Evolutionary conservation across 2,888 invertebrate species (phyloP), one percentile per base, ranked within the genome.

Genomic region (Trissoscelio sp.): DNA sequence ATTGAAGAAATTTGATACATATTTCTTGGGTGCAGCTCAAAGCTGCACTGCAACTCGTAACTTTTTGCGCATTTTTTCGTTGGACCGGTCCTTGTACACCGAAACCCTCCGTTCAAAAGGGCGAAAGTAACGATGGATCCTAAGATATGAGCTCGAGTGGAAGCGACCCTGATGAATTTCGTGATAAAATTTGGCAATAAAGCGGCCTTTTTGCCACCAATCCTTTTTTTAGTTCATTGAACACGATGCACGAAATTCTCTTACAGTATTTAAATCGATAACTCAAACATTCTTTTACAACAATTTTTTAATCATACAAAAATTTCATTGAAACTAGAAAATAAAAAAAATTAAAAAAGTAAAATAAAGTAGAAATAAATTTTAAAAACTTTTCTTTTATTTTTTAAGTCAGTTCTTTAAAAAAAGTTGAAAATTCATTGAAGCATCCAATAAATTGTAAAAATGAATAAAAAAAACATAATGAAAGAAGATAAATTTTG

Each of bases 111-210:
- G 46, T 20, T 51, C 44, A 6, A 20, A 73, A 67, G 72, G 73
- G 72, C 81, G 64, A 74, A 73, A 79, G 64, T 79, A 73, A 79
- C 72, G 77, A 73, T 78, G 62, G 16, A 51, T 80, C 42, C 39
- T 69, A n/a, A 75, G 80, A 80, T 75, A 75, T 28, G 79, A 64
- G 69, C 64, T 57, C 64, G 37, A 57, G 53, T 69, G 51, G 48
- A 69, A 51, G 22, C 69, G 74, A 64, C 48, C 58, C 58, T 80
- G 80, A 80, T 80, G 80, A 75, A 80, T 81, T 81, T 75, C 51
- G 53, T 60, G 77, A 81, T 81, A 81, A 81, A 72, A 72, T 77
- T 81, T 67, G 72, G 46, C 46, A 74, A 66, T 60, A 75, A 64
- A 48, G 75, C 44, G 14, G 42, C 53, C 18, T 57, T 55, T 70